Evolutionary conservation across 2,113 vertebrate genomes (phyloP), one percentile per base, ranked within the genome.

Genomic region (Rhagologus leucostigma): DNA sequence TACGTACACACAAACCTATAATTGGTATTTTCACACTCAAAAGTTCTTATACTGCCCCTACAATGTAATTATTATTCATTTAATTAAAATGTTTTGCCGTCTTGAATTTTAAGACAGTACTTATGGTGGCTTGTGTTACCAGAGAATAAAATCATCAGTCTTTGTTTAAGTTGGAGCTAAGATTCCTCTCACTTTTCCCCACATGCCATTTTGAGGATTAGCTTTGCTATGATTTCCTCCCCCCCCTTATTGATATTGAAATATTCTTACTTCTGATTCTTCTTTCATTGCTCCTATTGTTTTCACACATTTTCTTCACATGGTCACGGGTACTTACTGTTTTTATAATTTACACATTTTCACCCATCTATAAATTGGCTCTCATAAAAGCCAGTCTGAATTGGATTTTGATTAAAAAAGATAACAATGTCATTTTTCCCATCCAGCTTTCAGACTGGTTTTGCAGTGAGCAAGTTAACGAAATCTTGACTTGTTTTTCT

Each of bases 251-350:
- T 84, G 55, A 59, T 53, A 70, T 1, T 30, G 50, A 91, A 83
- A 88, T 77, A 83, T 55, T 95, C 75, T 70, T 87, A 60, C 26
- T 87, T 86, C 50, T 70, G 39, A 81, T 74, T 87, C 10, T 64
- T 75, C 69, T 84, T 93, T 70, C 41, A 64, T 62, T 93, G 92
- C 47, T 96, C 53, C 39, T 79, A 35, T n/a, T 85, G 57, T 57
- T 93, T 96, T 88, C 89, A 83, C 87, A 84, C 84, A 16, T 82
- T 82, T 90, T 75, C 63, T 79, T 90, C 78, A 84, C 35, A 26
- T 52, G 47, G 49, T 75, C 75, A 63, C 7, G 19, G 70, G 33
- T 42, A 79, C 69, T 73, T 46, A 62, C 59, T 89, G 44, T 6
- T 74, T 89, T 70, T 52, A 73, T 41, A 74, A 57, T 84, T 90